Base-by-base conservation (phyloP, 2,888 invertebrate species). In the Pandemis heparana region DNA sequence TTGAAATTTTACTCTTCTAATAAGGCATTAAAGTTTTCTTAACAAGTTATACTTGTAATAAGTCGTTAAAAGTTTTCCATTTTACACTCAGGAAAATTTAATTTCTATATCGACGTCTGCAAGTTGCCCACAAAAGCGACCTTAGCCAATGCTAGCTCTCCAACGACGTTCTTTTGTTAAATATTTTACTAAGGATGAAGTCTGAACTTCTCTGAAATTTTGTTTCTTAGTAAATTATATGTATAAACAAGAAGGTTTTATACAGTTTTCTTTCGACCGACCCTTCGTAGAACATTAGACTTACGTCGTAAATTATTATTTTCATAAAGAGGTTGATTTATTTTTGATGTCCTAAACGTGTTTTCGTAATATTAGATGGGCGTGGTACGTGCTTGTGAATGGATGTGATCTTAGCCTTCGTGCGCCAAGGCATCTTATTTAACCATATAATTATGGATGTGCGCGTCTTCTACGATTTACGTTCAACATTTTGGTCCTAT, bases 291-390 rank as follows among this genome's bases (percentile, higher is more conserved):
- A 39, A 62, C 39, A 23, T 39, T 12, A 43, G 12, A 43, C 9
- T 18, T 53, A 10, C 39, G 9, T 32, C 39, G 10, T 56, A 32
- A 46, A 48, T n/a, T 41, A 70, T 46, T 67, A 63, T 48, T 14
- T 32, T 23, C 43, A 62, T 41, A 48, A 62, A 46, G 62, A 72
- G 62, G 61, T 72, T 67, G 72, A 62, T 72, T 67, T 67, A 61
- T 18, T 72, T 72, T 72, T 72, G 62, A 67, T 72, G 72, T 39
- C 38, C 51, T 38, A 62, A 72, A 67, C 67, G 67, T 72, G 72
- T 56, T 67, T 67, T 38, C 46, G 23, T 72, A 62, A 67, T 46
- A 72, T 72, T 46, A 67, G 66, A 67, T 62, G 72, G 72, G 67
- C 67, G 67, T 43, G 48, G 61, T 43, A 14, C 61, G 56, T 62